Evolutionary conservation across 2,797 vertebrate genomes (phyloP).

Genomic region (Gymnothorax reevesii): DNA sequence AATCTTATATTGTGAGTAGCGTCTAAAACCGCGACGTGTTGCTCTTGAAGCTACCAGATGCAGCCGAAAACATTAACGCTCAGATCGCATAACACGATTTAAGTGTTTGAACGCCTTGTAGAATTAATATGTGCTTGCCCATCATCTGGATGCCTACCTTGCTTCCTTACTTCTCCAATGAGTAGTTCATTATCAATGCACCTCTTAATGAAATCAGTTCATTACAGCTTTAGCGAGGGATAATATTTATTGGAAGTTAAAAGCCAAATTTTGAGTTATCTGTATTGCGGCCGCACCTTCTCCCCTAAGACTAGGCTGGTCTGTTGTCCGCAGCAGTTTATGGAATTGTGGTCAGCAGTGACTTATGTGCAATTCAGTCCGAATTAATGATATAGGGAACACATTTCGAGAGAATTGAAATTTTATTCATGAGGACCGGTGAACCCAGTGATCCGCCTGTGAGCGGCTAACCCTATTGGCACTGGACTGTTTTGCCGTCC

Average conservation of each 20-base stretch:
- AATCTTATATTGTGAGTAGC: constrained; percentile 1
- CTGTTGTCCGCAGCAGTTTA: neutral
- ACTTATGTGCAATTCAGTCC: neutral
- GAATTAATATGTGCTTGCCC: neutral
- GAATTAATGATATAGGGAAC: neutral
- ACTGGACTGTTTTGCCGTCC: neutral
- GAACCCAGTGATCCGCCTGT: neutral
- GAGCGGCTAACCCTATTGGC: neutral
- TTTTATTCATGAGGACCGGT: neutral
- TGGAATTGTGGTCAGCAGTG: neutral
- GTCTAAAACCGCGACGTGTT: constrained; percentile 3
- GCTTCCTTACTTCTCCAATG: neutral
- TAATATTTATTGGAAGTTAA: neutral
- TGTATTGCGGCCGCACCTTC: neutral
- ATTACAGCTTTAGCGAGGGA: neutral
- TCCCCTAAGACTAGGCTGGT: neutral
- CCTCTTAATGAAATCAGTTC: neutral
- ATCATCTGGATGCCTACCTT: neutral
- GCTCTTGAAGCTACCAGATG: neutral
- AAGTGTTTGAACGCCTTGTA: neutral
- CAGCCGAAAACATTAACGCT: neutral
- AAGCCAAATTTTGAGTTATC: neutral
- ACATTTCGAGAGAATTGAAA: neutral
- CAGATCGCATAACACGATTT: neutral
- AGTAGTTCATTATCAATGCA: neutral